Conservation (phyloP, 2,113 vertebrate genomes). For the Thomomys bottae region DNA sequence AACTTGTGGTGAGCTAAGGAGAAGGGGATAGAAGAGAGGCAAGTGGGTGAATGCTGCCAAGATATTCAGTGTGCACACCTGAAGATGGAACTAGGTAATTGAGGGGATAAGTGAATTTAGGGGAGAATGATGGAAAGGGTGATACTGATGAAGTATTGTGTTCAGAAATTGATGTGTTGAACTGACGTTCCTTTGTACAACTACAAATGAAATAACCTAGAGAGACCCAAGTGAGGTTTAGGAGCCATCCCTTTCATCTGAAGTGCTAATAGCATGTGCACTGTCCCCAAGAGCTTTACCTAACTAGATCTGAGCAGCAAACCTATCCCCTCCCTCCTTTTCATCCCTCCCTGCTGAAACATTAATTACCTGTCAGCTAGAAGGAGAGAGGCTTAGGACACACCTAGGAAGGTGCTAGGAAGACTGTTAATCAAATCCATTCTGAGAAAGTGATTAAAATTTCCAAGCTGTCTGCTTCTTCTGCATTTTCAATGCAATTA, state of each 20-base stretch:
- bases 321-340: not conserved
- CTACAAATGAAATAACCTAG: too few relatives aligned
- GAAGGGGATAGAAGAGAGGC: too few relatives aligned
- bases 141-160: too few relatives aligned
- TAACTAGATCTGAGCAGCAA: constrained; percentile 4
- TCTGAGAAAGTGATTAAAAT: constrained; percentile 78
- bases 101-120: too few relatives aligned
- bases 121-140: too few relatives aligned
- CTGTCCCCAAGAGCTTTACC: not conserved
- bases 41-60: too few relatives aligned
- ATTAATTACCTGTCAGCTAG: constrained; percentile 63
- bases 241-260: not conserved
- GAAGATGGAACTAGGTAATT: too few relatives aligned
- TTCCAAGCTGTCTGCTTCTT: constrained; percentile 61
- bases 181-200: too few relatives aligned
- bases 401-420: constrained; percentile 53
- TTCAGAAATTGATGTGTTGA: too few relatives aligned
- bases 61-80: too few relatives aligned
- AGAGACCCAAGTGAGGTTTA: not conserved
- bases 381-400: constrained; percentile 50
- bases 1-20: too few relatives aligned
- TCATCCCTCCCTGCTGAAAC: not conserved
- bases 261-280: not conserved
- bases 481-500: constrained; percentile 65
- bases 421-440: constrained; percentile 70